Evolutionary conservation across 2,113 vertebrate genomes (phyloP).

Genomic region (Oreotrochilus melanogaster): DNA sequence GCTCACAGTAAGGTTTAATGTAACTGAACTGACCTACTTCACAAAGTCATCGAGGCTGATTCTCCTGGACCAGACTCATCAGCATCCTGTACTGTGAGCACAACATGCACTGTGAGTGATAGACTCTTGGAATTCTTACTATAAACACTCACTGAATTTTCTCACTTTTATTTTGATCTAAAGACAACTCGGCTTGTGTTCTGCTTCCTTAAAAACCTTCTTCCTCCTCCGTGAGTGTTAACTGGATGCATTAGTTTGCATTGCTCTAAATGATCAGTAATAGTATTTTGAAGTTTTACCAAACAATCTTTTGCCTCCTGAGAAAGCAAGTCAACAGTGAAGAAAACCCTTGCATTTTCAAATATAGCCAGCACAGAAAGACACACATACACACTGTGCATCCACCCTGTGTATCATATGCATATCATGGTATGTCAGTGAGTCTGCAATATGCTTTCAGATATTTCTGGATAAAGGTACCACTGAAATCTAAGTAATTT

Average conservation of each 20-base stretch:
- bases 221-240: not conserved
- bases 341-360: not conserved
- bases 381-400: not conserved
- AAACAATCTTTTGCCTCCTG: not conserved
- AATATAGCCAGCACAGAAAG: not conserved
- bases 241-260: not conserved
- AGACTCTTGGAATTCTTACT: not conserved
- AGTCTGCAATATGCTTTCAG: not conserved
- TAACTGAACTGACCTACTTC: not conserved
- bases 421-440: not conserved
- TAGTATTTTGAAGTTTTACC: not conserved
- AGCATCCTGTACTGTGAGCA: not conserved
- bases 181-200: not conserved
- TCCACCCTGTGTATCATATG: not conserved
- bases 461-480: not conserved
- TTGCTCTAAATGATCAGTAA: not conserved
- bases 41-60: not conserved
- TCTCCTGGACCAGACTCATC: not conserved
- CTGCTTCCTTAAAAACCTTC: not conserved
- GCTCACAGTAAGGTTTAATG: not conserved
- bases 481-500: not conserved
- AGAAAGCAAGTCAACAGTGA: not conserved
- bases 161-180: not conserved
- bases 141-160: not conserved
- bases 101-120: not conserved